A percentile compares a stretch with the other conserved stretches of the same genome.
phyloP scores from a whole-genome alignment of 1,140 invertebrate genomes.

The Bombus breviceps region DNA sequence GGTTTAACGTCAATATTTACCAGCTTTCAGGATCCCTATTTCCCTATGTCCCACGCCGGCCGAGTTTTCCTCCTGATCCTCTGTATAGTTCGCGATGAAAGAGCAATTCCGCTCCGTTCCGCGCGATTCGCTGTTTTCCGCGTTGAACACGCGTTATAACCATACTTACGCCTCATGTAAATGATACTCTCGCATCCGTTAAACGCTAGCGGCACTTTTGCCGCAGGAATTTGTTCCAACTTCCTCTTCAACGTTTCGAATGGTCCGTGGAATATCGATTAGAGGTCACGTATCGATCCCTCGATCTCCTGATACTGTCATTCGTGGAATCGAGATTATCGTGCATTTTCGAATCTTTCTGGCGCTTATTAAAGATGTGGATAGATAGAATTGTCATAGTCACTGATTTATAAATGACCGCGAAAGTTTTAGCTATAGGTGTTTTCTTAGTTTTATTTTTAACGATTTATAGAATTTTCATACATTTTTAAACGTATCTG shows the following conservation, averaged over 20 bases:
- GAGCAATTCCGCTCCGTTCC: background rate
- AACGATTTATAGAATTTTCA: too few relatives aligned
- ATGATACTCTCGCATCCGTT: conserved; percentile 22
- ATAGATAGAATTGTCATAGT: background rate
- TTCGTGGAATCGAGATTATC: background rate
- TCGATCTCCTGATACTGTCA: background rate
- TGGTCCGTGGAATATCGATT: conserved; percentile 26
- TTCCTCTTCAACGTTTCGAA: conserved; percentile 12
- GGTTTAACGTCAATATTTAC: conserved; percentile 45
- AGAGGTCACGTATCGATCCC: background rate
- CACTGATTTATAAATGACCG: too few relatives aligned
- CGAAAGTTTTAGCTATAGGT: too few relatives aligned
- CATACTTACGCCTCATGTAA: conserved; percentile 39
- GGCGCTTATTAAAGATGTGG: background rate
- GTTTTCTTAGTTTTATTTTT: too few relatives aligned
- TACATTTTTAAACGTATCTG: too few relatives aligned
- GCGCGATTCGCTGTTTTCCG: background rate
- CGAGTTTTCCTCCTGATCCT: background rate
- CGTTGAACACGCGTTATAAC: background rate
- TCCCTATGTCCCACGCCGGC: background rate
- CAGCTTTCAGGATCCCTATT: conserved; percentile 18
- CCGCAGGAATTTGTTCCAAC: conserved; percentile 22
- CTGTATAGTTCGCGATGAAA: conserved; percentile 12
- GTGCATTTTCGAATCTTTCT: background rate
- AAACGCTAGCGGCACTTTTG: background rate